These are phyloP conservation scores for Sinocyclocheilus anshuiensis DNA, from an alignment of 2,113 vertebrate species.

Conservation along the genomic window DNA sequence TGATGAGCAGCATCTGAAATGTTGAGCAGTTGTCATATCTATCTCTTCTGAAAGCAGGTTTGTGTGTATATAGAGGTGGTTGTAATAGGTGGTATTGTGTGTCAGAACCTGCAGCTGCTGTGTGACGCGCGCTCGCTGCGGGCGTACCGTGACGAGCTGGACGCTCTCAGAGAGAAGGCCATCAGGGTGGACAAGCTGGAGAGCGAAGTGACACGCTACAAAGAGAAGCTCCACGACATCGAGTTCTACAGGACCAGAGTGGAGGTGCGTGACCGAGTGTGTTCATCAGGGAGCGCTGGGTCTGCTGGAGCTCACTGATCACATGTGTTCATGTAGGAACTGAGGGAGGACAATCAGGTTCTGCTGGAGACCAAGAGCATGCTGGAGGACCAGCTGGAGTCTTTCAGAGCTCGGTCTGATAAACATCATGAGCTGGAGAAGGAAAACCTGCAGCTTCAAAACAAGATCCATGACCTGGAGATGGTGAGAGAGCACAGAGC, in stretches of 20 bases:
- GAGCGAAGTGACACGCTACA: slow-evolving; percentile 92
- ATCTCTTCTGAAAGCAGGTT: neutral
- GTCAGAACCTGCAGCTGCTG: slow-evolving; percentile 89
- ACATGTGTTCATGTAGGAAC: slow-evolving; percentile 77
- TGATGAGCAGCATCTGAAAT: neutral
- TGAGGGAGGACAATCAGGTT: slow-evolving; percentile 98
- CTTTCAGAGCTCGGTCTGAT: slow-evolving; percentile 87
- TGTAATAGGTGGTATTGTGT: neutral
- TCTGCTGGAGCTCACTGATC: neutral
- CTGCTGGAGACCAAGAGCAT: slow-evolving; percentile 95
- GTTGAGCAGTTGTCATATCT: neutral
- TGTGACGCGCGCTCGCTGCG: slow-evolving; percentile 91
- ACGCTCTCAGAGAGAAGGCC: slow-evolving; percentile 92
- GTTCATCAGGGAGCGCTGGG: neutral
- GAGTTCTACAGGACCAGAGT: slow-evolving; percentile 97
- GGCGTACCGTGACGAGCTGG: slow-evolving; percentile 93
- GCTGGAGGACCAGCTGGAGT: slow-evolving; percentile 94
- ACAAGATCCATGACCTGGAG: slow-evolving; percentile 95
- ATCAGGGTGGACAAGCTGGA: slow-evolving; percentile 95
- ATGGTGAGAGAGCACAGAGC: slow-evolving; percentile 77
- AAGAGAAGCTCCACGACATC: slow-evolving; percentile 92
- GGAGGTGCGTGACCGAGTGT: slow-evolving; percentile 78
- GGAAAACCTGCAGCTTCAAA: slow-evolving; percentile 93
- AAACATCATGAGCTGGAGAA: slow-evolving; percentile 97
- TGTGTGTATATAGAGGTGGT: neutral